Evolutionary conservation across 2,888 invertebrate species (phyloP).

Genomic region (Phengaris alcon): DNA sequence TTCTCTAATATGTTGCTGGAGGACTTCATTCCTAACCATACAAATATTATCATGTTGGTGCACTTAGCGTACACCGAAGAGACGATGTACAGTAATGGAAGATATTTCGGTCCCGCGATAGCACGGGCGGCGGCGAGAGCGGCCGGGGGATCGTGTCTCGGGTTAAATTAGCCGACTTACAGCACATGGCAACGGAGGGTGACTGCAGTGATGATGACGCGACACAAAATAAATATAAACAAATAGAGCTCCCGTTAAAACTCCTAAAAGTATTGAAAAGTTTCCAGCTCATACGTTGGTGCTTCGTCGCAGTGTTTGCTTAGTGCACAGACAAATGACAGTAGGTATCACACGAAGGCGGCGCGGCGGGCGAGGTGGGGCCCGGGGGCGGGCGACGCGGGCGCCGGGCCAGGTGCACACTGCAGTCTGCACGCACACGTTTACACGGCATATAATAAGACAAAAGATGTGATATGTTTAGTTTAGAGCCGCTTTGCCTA

Average conservation of each 20-base stretch:
- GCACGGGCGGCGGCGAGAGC: slow-evolving; percentile 33
- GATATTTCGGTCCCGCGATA: slow-evolving; percentile 31
- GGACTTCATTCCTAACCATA: not conserved
- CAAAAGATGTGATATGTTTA: not conserved
- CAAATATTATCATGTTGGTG: not conserved
- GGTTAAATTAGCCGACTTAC: slow-evolving; percentile 42
- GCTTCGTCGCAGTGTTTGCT: not conserved
- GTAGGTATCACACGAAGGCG: not conserved
- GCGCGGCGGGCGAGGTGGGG: not conserved
- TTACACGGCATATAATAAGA: no score
- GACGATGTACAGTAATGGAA: not conserved
- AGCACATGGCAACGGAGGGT: slow-evolving; percentile 37
- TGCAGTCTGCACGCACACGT: no score
- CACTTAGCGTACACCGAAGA: not conserved
- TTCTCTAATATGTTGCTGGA: not conserved
- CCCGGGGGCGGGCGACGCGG: not conserved
- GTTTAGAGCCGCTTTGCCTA: no score
- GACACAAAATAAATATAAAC: not conserved
- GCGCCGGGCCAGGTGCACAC: not conserved
- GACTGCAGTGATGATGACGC: not conserved
- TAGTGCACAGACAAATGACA: not conserved
- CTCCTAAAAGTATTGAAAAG: no score
- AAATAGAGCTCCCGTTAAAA: not conserved
- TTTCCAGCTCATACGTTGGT: not conserved
- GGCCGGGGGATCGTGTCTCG: slow-evolving; percentile 40